Conservation (phyloP, 1,140 invertebrate species). For the Gonatopus flavifemur region DNA sequence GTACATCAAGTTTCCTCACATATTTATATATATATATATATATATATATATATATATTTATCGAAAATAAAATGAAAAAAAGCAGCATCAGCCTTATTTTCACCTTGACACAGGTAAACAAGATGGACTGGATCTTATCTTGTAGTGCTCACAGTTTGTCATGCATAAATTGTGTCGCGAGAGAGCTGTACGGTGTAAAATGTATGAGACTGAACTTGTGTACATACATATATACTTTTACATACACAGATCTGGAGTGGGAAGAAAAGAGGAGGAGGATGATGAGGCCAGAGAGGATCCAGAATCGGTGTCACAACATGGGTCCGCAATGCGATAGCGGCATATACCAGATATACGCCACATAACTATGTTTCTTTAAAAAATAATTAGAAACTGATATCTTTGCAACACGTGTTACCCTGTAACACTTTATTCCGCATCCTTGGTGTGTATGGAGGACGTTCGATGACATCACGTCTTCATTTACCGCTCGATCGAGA, state of each 20-base stretch:
- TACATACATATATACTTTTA: not conserved
- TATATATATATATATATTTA: no score
- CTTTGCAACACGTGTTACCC: conserved; percentile 7
- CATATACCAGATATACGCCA: no score
- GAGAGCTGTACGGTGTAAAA: conserved; percentile 27
- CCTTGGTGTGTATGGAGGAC: conserved; percentile 17
- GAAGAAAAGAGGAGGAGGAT: not conserved
- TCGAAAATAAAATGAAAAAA: no score
- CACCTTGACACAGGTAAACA: no score
- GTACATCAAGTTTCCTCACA: no score
- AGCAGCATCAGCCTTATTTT: no score
- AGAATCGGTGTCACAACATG: not conserved
- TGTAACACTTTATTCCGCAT: conserved; percentile 26
- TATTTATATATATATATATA: no score
- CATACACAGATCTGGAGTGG: not conserved
- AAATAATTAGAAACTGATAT: conserved; percentile 27
- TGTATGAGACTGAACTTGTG: conserved; percentile 19
- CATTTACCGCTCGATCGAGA: no score
- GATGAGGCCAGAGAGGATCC: not conserved
- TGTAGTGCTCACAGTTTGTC: conserved; percentile 23
- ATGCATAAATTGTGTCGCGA: conserved; percentile 25
- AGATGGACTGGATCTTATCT: conserved; percentile 9
- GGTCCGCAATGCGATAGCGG: conserved; percentile 6
- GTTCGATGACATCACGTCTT: conserved; percentile 7
- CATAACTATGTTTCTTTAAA: conserved; percentile 10